Evolutionary conservation across 1,140 invertebrate genomes (phyloP).

Genomic region (Portunus trituberculatus): DNA sequence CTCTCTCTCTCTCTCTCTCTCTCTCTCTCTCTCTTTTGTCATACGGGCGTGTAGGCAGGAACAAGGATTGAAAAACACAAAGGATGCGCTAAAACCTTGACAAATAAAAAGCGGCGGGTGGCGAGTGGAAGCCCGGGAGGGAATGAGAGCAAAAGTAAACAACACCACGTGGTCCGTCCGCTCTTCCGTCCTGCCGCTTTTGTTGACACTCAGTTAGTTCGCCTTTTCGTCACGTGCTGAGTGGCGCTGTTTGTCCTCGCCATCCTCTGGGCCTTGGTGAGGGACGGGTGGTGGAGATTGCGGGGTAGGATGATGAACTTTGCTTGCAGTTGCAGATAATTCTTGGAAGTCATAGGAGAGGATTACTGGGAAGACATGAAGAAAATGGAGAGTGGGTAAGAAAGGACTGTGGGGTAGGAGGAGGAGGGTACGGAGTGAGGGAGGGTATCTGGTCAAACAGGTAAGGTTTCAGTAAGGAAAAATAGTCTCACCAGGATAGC

Average conservation of each 20-base stretch:
- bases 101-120: neutral
- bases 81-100: neutral
- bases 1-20: no score
- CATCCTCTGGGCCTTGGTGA: neutral
- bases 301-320: neutral
- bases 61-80: neutral
- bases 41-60: no score
- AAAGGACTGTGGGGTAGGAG: neutral
- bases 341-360: no score
- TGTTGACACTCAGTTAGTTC: conserved; percentile 13
- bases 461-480: neutral
- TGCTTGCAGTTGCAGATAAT: neutral
- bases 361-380: no score
- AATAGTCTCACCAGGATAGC: neutral
- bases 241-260: neutral
- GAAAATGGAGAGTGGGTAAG: neutral
- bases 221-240: neutral
- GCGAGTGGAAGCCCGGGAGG: neutral
- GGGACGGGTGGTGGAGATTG: neutral
- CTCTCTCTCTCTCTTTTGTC: no score
- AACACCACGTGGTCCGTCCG: neutral
- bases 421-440: neutral
- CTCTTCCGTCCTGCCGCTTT: neutral
- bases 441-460: neutral
- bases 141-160: conserved; percentile 12